phyloP scores from a whole-genome alignment of 2,888 invertebrate species.

The Thera obeliscata region DNA sequence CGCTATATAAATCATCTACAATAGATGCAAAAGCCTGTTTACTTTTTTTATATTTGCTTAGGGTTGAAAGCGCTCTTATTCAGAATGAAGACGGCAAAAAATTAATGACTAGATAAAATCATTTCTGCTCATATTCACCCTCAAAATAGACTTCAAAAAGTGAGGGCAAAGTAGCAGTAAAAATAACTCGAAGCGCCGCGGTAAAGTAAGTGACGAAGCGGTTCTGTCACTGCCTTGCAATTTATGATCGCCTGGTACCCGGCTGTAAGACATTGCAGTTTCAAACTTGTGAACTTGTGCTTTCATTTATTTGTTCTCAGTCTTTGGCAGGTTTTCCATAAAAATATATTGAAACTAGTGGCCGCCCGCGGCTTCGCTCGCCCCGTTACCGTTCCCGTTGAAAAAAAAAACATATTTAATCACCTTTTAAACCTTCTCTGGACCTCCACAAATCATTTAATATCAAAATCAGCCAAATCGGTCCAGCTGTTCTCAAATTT shows the following conservation, averaged over 20 bases:
- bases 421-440: too few species aligned
- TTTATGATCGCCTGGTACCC: slow-evolving; percentile 32
- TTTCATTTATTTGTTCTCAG: slow-evolving; percentile 29
- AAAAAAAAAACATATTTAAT: too few species aligned
- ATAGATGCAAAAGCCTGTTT: too few species aligned
- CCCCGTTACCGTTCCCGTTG: too few species aligned
- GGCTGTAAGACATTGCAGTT: slow-evolving; percentile 27
- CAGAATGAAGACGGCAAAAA: too few species aligned
- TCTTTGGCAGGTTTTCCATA: slow-evolving; percentile 7
- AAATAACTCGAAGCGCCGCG: slow-evolving; percentile 17
- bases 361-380: too few species aligned
- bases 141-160: not conserved
- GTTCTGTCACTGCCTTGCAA: slow-evolving; percentile 29
- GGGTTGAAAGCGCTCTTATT: too few species aligned
- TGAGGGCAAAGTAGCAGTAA: slow-evolving; percentile 17
- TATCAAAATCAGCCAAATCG: too few species aligned
- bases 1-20: too few species aligned
- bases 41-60: too few species aligned
- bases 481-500: too few species aligned
- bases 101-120: not conserved
- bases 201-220: slow-evolving; percentile 31
- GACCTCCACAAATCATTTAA: too few species aligned
- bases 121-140: not conserved
- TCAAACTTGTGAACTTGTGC: slow-evolving; percentile 11
- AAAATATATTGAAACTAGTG: not conserved